phyloP scores from a whole-genome alignment of 2,113 vertebrate genomes.

The Actenoides lindsayi region DNA sequence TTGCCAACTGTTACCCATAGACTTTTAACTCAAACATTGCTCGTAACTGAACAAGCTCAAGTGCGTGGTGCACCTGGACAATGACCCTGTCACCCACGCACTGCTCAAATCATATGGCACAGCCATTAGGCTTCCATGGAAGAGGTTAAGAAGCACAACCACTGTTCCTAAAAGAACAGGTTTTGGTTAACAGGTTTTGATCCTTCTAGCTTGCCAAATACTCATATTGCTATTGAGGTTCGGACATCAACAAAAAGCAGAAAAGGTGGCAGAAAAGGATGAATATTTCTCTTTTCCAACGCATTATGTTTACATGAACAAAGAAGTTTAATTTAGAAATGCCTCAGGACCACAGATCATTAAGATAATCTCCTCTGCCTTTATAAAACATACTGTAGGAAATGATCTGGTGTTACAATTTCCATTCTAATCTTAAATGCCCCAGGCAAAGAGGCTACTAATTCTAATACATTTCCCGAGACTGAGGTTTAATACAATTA shows the following conservation, averaged over 20 bases:
- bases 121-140: background rate
- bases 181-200: background rate
- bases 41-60: background rate
- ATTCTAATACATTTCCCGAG: background rate
- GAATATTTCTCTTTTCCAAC: background rate
- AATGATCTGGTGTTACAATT: constrained; percentile 6
- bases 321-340: background rate
- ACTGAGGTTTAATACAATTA: background rate
- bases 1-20: background rate
- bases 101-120: background rate
- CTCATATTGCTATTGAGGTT: background rate
- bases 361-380: background rate
- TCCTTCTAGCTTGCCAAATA: background rate
- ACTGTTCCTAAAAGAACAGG: background rate
- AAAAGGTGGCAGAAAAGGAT: background rate
- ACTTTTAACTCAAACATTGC: background rate
- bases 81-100: background rate
- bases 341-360: background rate
- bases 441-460: constrained; percentile 4
- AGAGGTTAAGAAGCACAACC: background rate
- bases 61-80: background rate
- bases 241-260: background rate
- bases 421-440: background rate
- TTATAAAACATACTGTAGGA: background rate
- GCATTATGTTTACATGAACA: background rate